Evolutionary conservation across 1,140 invertebrate species (phyloP), one percentile per base, ranked within the genome.

Genomic region (Anthonomus grandis): DNA sequence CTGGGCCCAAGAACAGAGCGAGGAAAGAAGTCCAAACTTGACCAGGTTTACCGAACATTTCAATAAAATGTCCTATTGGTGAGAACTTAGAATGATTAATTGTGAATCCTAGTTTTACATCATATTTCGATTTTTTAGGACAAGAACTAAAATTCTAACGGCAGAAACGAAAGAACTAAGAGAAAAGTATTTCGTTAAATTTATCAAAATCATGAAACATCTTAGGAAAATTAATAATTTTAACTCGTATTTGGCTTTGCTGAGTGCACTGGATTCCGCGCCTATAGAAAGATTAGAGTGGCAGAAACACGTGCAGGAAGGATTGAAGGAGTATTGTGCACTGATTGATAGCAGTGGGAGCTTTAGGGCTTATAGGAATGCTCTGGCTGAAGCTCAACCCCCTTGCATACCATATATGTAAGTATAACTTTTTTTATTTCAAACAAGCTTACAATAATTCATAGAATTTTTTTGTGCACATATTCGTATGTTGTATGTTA

Each of bases 61-160:
- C 73, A 99, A 99, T 74, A 98, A 98, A 76, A 97, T 99, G 90
- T 98, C 95, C 19, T 99, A 94, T 67, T 99, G 96, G 97, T 80
- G 67, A 71, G 67, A 57, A 34, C 4, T 15, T 47, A 9, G 13
- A 13, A 8, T 5, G 23, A 10, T 39, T 48, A 37, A 13, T 9
- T 1, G 9, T 36, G 4, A 50, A 38, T 13, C 3, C n/a, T 21
- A 19, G 24, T 44, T 38, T 38, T 51, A 13, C 21, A 2, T 10
- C 19, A 39, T n/a, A 25, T 37, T 3, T 37, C 15, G 25, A 57
- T 45, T 60, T 73, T 74, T 44, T 60, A 85, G 84, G 84, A 90
- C 90, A 15, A 78, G 93, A 42, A 87, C 88, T 15, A 76, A 82
- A 64, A 89, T 93, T 52, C 73, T 95, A 34, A 83, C 86, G 61